These are phyloP conservation scores for Platorchestia sp. DNA, from an alignment of 1,140 invertebrate genomes.

Conservation along the genomic window DNA sequence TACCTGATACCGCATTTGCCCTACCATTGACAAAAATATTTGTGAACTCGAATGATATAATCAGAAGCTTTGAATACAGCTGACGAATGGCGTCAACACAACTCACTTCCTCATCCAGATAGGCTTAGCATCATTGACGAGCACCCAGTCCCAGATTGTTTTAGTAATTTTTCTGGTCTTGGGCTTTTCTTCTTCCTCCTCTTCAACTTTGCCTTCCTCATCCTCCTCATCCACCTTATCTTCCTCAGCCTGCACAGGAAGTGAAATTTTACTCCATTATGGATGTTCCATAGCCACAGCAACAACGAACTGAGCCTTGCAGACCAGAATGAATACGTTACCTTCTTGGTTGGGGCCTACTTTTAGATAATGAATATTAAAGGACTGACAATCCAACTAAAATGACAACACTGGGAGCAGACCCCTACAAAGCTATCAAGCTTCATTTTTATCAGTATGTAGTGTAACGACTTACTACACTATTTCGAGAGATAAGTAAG, in stretches of 20 bases:
- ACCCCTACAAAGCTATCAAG: too few species aligned
- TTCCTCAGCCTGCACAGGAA: neutral
- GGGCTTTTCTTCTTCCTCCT: constrained; percentile 81
- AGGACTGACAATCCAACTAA: too few species aligned
- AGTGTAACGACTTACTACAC: too few species aligned
- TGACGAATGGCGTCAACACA: neutral
- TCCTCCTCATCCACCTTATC: constrained; percentile 77
- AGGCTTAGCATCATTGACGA: constrained; percentile 96
- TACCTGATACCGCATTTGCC: neutral
- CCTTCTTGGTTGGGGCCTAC: neutral
- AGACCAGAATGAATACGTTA: neutral
- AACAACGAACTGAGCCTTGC: neutral
- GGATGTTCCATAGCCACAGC: neutral
- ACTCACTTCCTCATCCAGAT: constrained; percentile 94
- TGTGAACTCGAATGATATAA: neutral
- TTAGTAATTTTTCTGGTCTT: constrained; percentile 96
- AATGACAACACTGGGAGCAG: too few species aligned
- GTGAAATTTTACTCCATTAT: neutral
- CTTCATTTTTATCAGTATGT: too few species aligned
- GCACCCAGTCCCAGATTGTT: constrained; percentile 98
- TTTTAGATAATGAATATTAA: too few species aligned
- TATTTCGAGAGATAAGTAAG: too few species aligned
- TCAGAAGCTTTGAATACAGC: neutral
- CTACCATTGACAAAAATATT: neutral
- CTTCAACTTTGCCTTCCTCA: constrained; percentile 78